Evolutionary conservation across 2,888 invertebrate genomes (phyloP).

Genomic region (Tachina grossa): DNA sequence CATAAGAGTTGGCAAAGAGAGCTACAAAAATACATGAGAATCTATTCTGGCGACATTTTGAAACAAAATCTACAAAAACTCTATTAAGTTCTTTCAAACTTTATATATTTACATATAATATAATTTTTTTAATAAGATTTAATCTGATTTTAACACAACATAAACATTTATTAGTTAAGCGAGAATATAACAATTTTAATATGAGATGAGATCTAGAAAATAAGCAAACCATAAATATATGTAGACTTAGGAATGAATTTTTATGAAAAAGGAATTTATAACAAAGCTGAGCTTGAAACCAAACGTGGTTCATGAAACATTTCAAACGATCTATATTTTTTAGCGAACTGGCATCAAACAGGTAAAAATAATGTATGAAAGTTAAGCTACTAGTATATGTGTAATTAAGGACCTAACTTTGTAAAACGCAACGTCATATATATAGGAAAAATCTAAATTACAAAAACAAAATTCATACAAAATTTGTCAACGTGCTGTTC

Average conservation of each 20-base stretch:
- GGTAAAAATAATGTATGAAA: neutral
- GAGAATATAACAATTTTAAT: neutral
- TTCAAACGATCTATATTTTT: neutral
- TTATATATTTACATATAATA: too few species aligned
- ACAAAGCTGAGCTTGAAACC: constrained; percentile 27
- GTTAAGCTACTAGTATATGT: constrained; percentile 2
- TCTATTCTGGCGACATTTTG: too few species aligned
- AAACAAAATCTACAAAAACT: too few species aligned
- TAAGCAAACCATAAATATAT: neutral
- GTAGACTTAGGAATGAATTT: neutral
- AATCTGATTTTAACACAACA: neutral
- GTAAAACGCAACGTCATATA: too few species aligned
- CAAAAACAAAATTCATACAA: too few species aligned
- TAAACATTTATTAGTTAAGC: neutral
- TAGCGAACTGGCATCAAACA: neutral
- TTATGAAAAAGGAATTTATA: neutral
- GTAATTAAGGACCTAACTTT: too few species aligned
- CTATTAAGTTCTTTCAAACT: too few species aligned
- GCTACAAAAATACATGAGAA: too few species aligned
- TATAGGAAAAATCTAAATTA: too few species aligned
- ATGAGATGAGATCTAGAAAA: constrained; percentile 29
- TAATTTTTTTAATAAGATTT: too few species aligned
- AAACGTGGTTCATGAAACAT: constrained; percentile 13
- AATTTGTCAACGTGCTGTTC: too few species aligned
- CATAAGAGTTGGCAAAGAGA: too few species aligned